phyloP scores from a whole-genome alignment of 2,113 vertebrate genomes.

The Bettongia penicillata region DNA sequence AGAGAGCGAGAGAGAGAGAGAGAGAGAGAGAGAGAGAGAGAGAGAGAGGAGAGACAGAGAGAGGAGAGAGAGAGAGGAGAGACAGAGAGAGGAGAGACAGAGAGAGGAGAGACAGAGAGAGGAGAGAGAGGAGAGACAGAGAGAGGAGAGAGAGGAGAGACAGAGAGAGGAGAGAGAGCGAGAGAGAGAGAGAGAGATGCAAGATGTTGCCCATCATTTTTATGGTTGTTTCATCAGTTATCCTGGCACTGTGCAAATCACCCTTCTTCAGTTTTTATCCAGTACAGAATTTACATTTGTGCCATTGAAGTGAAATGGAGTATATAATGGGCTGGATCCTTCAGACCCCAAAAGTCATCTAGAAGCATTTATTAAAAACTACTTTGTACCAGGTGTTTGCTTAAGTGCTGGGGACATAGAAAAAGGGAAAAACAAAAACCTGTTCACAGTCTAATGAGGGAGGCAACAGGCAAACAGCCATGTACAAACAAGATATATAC shows the following conservation, averaged over 20 bases:
- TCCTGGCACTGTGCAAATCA: background rate
- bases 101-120: too few species aligned
- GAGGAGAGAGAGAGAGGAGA: too few species aligned
- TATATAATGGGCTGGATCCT: background rate
- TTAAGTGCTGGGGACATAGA: conserved; percentile 1
- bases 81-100: too few species aligned
- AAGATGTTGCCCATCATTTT: background rate
- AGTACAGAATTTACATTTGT: background rate
- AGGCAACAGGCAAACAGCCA: background rate
- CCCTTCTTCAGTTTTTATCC: background rate
- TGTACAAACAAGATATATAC: background rate
- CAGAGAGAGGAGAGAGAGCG: too few species aligned
- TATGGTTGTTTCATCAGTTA: background rate
- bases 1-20: background rate
- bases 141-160: too few species aligned
- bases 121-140: too few species aligned
- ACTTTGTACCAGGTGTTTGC: background rate
- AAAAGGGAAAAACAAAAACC: background rate
- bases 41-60: too few species aligned
- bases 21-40: background rate
- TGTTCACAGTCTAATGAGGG: background rate
- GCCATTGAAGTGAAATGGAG: background rate
- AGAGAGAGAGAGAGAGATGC: background rate
- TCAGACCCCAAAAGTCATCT: background rate
- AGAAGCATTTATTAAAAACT: conserved; percentile 4